Evolutionary conservation across 2,797 vertebrate species (phyloP), one percentile per base, ranked within the genome.

Genomic region (Percopsis omiscomaycus): DNA sequence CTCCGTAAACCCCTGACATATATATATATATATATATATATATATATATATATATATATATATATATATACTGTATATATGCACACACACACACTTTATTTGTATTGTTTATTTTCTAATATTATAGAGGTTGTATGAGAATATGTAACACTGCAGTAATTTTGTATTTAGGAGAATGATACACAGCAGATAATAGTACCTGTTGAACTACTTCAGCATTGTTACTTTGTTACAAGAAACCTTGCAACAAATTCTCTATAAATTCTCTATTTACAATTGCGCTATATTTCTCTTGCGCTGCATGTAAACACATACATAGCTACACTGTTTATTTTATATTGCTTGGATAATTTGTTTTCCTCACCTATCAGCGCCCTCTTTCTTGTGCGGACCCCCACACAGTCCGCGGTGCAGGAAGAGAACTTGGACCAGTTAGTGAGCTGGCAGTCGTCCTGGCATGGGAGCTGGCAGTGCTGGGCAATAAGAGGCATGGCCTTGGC

Each of bases 381-480:
- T 71, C 96, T 94, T 56, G 95, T 97, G 76, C 97, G 94, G 71
- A 98, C 95, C 55, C 95, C 96, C 49, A 96, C 95, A 29, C 98
- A 99, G 85, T 98, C 95, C 55, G 95, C 94, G 14, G 94, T 95
- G 86, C 98, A 99, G 42, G 96, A 91, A 59, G 98, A 96, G 92
- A 98, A 99, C 88, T 95, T 98, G 83, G 98, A 98, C 98, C 98
- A 99, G 92, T 81, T 95, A 8, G 95, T 96, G 75, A 99, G 94
- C 82, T 98, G 98, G 88, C 98, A 99, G 86, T 98, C 96, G 0
- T 98, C 96, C 88, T 97, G 94, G 92, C 98, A 99, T 65, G 96
- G 96, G 55, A 98, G 93, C 86, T 97, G 96, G 89, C 98, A 99
- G 27, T 61, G 88, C 81, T 98, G 97, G 64, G 94, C 96, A 86